A percentile compares a stretch with the other conserved stretches of the same genome.
These are phyloP conservation scores for Chrysolina americana DNA, from an alignment of 2,888 invertebrate genomes.

Conservation along the genomic window DNA sequence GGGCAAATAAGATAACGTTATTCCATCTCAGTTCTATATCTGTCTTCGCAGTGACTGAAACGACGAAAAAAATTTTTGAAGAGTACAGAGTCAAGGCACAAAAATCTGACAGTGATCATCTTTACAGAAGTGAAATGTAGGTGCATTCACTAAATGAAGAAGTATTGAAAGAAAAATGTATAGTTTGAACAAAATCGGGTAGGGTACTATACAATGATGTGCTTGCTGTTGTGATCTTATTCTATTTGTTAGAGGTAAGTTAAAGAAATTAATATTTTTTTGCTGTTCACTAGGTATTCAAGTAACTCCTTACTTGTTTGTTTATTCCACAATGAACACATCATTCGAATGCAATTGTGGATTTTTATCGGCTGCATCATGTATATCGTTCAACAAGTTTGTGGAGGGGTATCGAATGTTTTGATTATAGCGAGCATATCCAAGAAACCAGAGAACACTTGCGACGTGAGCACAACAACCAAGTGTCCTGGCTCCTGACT, in stretches of 20 bases:
- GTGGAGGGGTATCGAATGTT: constrained; percentile 1
- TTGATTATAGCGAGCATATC: background rate
- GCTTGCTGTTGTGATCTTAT: background rate
- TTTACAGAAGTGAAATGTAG: background rate
- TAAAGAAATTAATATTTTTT: background rate
- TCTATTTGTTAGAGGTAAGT: background rate
- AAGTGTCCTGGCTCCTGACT: no score
- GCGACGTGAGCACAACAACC: no score
- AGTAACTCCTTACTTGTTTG: background rate
- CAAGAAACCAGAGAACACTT: no score
- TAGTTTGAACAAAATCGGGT: background rate
- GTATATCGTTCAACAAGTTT: background rate
- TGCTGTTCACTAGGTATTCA: background rate
- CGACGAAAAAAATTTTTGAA: background rate
- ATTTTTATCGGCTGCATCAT: no score
- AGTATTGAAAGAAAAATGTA: background rate
- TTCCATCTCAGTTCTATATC: no score
- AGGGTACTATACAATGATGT: background rate
- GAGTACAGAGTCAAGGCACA: background rate
- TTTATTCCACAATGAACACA: background rate
- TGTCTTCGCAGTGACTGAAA: no score
- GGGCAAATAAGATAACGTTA: no score
- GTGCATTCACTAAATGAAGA: background rate
- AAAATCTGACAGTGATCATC: background rate
- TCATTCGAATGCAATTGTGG: background rate